Percentiles rank a stretch among this genome's conserved stretches.
These are phyloP conservation scores for Coregonus sp. DNA, from an alignment of 2,797 vertebrate species.

Conservation along the genomic window DNA sequence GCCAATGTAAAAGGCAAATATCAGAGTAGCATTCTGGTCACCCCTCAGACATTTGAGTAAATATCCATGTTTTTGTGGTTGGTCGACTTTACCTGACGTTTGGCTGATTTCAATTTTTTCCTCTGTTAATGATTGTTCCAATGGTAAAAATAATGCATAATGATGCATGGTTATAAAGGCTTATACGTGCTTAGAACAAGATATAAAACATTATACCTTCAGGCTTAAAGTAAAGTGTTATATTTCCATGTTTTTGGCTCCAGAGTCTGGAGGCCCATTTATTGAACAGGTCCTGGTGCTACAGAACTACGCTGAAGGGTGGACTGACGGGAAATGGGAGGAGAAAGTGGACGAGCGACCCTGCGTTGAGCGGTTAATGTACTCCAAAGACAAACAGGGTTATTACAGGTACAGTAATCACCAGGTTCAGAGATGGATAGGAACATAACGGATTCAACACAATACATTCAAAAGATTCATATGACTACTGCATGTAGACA, in stretches of 20 bases:
- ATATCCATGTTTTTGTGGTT: background rate
- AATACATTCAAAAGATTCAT: background rate
- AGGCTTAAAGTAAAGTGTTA: background rate
- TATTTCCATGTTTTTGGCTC: slow-evolving; percentile 4
- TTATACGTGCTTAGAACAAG: background rate
- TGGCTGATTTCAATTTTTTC: background rate
- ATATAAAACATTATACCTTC: background rate
- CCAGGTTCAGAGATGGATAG: background rate
- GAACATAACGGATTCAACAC: background rate
- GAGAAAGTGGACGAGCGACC: slow-evolving; percentile 91
- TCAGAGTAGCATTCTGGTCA: background rate
- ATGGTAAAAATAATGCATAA: too few species aligned
- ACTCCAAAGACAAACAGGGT: slow-evolving; percentile 88
- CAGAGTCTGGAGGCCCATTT: slow-evolving; percentile 95
- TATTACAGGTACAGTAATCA: slow-evolving; percentile 84
- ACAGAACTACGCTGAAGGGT: slow-evolving; percentile 92
- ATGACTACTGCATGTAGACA: background rate
- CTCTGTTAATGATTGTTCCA: slow-evolving; percentile 8
- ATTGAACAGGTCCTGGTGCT: slow-evolving; percentile 91
- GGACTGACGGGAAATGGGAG: slow-evolving; percentile 95
- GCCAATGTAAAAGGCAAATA: background rate
- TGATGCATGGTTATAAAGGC: background rate
- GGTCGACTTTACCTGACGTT: background rate
- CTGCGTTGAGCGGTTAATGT: slow-evolving; percentile 86
- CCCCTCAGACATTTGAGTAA: background rate